Conservation (phyloP, 2,888 invertebrate species). For the Drosophila colorata region DNA sequence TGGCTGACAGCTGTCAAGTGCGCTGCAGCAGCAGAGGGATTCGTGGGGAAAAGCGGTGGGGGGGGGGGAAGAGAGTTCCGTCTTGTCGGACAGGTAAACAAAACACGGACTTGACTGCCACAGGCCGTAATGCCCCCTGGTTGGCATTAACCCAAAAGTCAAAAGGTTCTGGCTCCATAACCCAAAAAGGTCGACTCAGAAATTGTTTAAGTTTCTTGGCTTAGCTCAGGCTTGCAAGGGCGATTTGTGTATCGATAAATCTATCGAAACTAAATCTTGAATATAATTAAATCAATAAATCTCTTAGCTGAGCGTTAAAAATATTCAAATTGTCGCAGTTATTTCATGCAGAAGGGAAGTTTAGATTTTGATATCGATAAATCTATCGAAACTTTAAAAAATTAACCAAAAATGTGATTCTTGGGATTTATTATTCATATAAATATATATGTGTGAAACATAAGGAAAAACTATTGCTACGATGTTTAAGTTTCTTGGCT, state of each 20-base stretch:
- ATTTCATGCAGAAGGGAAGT: too few relatives aligned
- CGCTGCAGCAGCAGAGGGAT: neutral
- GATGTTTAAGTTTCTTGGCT: too few relatives aligned
- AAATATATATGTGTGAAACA: too few relatives aligned
- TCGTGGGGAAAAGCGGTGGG: too few relatives aligned
- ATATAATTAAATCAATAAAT: too few relatives aligned
- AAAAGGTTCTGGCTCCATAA: neutral
- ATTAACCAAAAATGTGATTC: too few relatives aligned
- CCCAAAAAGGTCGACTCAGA: neutral
- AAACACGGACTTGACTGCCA: constrained; percentile 40
- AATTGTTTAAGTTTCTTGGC: neutral
- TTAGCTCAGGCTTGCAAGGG: neutral
- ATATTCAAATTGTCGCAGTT: too few relatives aligned
- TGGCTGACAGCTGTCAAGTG: neutral
- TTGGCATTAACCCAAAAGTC: constrained; percentile 39
- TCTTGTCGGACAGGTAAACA: constrained; percentile 24
- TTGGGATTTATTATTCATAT: too few relatives aligned
- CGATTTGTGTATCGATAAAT: constrained; percentile 1
- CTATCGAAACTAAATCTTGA: neutral
- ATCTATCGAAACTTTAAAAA: neutral
- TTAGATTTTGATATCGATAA: neutral
- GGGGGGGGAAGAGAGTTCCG: neutral
- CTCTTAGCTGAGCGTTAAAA: too few relatives aligned
- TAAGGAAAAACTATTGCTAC: too few relatives aligned
- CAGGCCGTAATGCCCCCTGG: constrained; percentile 29